Conservation (phyloP, 2,888 invertebrate genomes). For the Octonoba sinensis region DNA sequence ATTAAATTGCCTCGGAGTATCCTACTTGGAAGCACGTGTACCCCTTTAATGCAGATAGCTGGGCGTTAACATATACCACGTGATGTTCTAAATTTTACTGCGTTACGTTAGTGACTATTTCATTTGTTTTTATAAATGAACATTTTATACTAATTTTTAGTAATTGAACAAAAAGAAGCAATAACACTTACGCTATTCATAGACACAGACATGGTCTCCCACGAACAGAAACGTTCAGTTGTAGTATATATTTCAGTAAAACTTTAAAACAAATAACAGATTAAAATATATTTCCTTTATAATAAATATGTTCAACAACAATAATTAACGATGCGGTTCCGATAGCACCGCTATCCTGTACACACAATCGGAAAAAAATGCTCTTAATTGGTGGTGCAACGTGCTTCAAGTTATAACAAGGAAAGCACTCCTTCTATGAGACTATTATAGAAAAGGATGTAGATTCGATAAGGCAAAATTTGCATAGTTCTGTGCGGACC, state of each 20-base stretch:
- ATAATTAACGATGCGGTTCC: constrained; percentile 28
- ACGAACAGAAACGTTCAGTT: constrained; percentile 5
- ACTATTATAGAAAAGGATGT: constrained; percentile 37
- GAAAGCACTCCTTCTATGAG: no score
- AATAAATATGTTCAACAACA: constrained; percentile 52
- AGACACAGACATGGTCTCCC: constrained; percentile 51
- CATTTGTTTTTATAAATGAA: background rate
- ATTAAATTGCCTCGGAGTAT: no score
- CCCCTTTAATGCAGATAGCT: constrained; percentile 29
- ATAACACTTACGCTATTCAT: constrained; percentile 54
- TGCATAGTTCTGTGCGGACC: constrained; percentile 50
- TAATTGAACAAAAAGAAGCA: background rate
- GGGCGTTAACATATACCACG: constrained; percentile 62
- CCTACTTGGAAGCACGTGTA: constrained; percentile 18
- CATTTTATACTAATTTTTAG: background rate
- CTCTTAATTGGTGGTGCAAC: no score
- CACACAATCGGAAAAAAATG: constrained; percentile 24
- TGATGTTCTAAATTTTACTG: constrained; percentile 17
- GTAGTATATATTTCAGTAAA: constrained; percentile 33
- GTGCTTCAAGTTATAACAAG: no score
- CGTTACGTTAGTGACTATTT: background rate
- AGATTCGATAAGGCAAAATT: constrained; percentile 55
- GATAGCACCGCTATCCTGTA: background rate
- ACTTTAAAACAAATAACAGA: constrained; percentile 29
- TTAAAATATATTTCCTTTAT: constrained; percentile 15